phyloP scores from a whole-genome alignment of 2,888 invertebrate genomes.

The Cynaeus angustus region DNA sequence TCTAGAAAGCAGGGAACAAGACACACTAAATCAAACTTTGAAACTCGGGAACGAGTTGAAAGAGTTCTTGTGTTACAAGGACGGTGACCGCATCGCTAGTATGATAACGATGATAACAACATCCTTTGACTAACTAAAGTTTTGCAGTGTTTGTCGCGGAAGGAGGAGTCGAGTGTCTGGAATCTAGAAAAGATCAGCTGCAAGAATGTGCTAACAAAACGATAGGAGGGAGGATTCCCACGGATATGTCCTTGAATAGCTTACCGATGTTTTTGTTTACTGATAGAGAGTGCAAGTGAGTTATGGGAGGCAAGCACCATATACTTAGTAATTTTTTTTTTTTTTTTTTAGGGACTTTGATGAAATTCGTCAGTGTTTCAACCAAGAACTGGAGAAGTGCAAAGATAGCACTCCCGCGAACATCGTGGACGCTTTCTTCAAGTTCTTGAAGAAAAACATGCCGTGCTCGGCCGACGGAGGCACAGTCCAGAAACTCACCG shows the following conservation, averaged over 20 bases:
- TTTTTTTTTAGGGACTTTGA: constrained; percentile 71
- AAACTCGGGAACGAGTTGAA: constrained; percentile 72
- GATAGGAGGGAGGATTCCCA: constrained; percentile 63
- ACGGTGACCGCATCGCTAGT: constrained; percentile 76
- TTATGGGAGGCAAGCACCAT: too few species aligned
- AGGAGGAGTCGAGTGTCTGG: constrained; percentile 73
- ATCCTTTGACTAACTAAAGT: constrained; percentile 8
- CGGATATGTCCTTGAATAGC: constrained; percentile 51
- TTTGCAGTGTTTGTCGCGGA: constrained; percentile 75
- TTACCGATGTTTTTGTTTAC: constrained; percentile 69
- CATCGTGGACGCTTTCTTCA: constrained; percentile 83
- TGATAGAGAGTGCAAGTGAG: constrained; percentile 71
- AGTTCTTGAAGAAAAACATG: constrained; percentile 80
- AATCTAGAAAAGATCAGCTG: constrained; percentile 67
- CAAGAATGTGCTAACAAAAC: constrained; percentile 71
- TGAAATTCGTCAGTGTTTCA: constrained; percentile 75
- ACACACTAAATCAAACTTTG: constrained; percentile 69
- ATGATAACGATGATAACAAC: constrained; percentile 58
- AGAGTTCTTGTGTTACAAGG: constrained; percentile 74
- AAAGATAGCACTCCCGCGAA: constrained; percentile 84
- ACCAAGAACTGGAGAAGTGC: constrained; percentile 78
- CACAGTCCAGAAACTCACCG: background rate
- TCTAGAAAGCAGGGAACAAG: constrained; percentile 70
- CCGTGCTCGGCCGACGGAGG: constrained; percentile 72
- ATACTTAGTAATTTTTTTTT: too few species aligned